Evolutionary conservation across 1,140 invertebrate genomes (phyloP).

Genomic region (Drosophila arawakana): DNA sequence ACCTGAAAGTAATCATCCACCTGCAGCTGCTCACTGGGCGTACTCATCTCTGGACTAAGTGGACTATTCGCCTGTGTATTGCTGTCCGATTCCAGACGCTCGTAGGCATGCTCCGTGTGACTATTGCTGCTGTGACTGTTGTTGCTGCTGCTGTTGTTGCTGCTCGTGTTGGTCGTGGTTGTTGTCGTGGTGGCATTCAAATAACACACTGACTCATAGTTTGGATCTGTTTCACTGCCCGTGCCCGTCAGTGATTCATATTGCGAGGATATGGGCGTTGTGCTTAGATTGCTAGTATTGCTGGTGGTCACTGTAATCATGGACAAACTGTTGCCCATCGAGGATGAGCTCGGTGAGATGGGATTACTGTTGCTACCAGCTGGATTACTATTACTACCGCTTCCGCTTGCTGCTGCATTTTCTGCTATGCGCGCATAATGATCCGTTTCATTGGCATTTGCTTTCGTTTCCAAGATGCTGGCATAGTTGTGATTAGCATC

Average conservation of each 20-base stretch:
- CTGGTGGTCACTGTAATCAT: slow-evolving; percentile 66
- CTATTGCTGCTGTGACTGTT: slow-evolving; percentile 22
- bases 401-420: slow-evolving; percentile 39
- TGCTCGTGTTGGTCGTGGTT: slow-evolving; percentile 43
- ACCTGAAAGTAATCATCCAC: slow-evolving; percentile 82
- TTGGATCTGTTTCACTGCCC: slow-evolving; percentile 90
- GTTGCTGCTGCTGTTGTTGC: slow-evolving; percentile 30
- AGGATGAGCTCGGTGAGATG: slow-evolving; percentile 59
- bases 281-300: slow-evolving; percentile 55
- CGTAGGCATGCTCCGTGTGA: slow-evolving; percentile 65
- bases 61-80: slow-evolving; percentile 75
- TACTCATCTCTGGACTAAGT: slow-evolving; percentile 50
- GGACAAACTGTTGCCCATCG: slow-evolving; percentile 51
- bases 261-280: slow-evolving; percentile 74
- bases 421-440: slow-evolving; percentile 79
- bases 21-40: slow-evolving; percentile 64
- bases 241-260: slow-evolving; percentile 90
- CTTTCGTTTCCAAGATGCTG: slow-evolving; percentile 78
- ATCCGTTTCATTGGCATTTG: slow-evolving; percentile 54
- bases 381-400: slow-evolving; percentile 60
- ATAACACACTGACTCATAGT: slow-evolving; percentile 89
- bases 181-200: slow-evolving; percentile 58
- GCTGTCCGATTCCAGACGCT: slow-evolving; percentile 68
- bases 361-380: slow-evolving; percentile 60
- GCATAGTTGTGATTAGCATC: slow-evolving; percentile 83